Evolutionary conservation across 1,140 invertebrate genomes (phyloP).

Genomic region (Magallana gigas): DNA sequence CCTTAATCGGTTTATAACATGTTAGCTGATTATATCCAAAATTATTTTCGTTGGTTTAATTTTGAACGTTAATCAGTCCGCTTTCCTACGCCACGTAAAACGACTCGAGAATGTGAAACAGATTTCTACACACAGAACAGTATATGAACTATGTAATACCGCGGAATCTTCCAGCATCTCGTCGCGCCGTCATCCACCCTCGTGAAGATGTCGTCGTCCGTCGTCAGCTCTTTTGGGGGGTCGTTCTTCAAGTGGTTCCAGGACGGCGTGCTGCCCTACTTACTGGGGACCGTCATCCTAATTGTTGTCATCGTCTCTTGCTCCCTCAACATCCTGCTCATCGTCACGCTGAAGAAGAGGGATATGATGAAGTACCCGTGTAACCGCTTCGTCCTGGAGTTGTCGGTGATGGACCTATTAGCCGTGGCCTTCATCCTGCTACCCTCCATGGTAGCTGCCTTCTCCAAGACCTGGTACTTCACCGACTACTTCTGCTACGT

Average conservation of each 20-base stretch:
- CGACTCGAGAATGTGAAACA: too few species aligned
- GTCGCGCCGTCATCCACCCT: too few species aligned
- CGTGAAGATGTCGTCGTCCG: constrained; percentile 39
- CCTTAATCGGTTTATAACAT: constrained; percentile 1
- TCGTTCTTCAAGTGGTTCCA: constrained; percentile 56
- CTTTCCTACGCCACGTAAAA: too few species aligned
- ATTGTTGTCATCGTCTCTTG: constrained; percentile 42
- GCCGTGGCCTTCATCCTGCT: constrained; percentile 44
- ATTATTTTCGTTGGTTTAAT: neutral
- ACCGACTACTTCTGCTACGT: constrained; percentile 41
- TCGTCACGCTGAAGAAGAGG: constrained; percentile 46
- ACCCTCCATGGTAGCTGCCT: constrained; percentile 46
- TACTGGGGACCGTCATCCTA: constrained; percentile 38
- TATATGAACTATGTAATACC: too few species aligned
- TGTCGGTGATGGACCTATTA: constrained; percentile 47
- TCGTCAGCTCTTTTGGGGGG: constrained; percentile 46
- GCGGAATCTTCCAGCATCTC: too few species aligned
- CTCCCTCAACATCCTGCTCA: constrained; percentile 40
- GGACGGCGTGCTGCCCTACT: constrained; percentile 51
- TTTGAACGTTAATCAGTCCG: too few species aligned
- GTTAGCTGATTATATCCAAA: neutral
- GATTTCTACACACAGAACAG: too few species aligned
- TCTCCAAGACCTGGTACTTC: constrained; percentile 48
- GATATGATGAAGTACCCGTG: constrained; percentile 43
- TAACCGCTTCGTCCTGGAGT: constrained; percentile 50